Conservation (phyloP, 2,797 vertebrate species). For the Brachymystax lenok region DNA sequence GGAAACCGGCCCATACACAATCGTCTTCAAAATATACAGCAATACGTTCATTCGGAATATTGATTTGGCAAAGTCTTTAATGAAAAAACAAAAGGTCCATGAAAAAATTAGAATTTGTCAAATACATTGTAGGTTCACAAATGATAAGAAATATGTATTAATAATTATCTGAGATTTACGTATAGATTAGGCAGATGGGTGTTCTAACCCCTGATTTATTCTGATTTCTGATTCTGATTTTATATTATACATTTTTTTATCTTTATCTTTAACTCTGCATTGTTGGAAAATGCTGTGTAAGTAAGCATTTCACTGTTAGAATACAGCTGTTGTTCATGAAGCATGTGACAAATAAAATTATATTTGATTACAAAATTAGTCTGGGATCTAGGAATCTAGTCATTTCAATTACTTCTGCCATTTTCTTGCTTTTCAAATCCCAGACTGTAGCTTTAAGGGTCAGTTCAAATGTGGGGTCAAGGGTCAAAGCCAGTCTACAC, state of each 20-base stretch:
- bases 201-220: not conserved
- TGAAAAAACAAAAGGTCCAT: not conserved
- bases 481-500: not conserved
- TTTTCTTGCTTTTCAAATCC: not conserved
- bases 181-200: not conserved
- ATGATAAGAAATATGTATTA: no score
- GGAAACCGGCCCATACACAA: not conserved
- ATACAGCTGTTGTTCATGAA: no score
- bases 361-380: not conserved
- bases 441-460: not conserved
- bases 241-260: no score
- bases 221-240: no score
- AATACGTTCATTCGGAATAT: not conserved
- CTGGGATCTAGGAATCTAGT: not conserved
- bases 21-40: not conserved
- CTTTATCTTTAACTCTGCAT: no score
- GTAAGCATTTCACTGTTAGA: no score
- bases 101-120: no score
- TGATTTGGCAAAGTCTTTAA: not conserved
- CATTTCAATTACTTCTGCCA: not conserved
- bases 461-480: not conserved
- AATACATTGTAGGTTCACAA: not conserved
- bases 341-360: no score
- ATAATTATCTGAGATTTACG: not conserved
- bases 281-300: no score